These are phyloP conservation scores for Heliconius congener DNA, from an alignment of 1,140 invertebrate species.

Conservation along the genomic window DNA sequence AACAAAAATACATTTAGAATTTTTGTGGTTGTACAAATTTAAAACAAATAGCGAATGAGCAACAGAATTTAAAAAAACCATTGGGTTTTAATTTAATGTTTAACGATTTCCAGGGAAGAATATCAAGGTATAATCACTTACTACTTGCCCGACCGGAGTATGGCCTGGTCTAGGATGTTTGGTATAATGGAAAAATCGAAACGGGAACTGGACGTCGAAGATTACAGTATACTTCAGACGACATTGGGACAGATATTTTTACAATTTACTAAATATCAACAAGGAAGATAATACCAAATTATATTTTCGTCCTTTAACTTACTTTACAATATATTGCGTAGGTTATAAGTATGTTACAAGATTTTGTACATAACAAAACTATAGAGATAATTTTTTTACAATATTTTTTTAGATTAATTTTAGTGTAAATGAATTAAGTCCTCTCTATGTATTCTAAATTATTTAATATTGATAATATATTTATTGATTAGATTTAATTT, in stretches of 20 bases:
- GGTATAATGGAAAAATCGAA: conserved; percentile 87
- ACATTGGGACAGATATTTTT: conserved; percentile 90
- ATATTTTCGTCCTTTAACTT: neutral
- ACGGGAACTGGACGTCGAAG: conserved; percentile 85
- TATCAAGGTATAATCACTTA: conserved; percentile 89
- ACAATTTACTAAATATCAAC: conserved; percentile 79
- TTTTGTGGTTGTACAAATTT: too few relatives aligned
- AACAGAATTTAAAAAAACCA: neutral
- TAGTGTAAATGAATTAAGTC: neutral
- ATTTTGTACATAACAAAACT: neutral
- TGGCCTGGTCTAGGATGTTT: conserved; percentile 89
- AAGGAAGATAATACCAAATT: neutral
- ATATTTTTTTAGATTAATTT: conserved; percentile 7
- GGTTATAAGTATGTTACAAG: neutral
- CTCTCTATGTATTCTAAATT: neutral
- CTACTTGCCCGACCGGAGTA: conserved; percentile 83
- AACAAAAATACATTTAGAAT: too few relatives aligned
- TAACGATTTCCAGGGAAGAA: conserved; percentile 83
- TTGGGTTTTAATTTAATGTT: neutral
- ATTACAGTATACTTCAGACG: conserved; percentile 92
- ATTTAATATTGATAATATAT: neutral
- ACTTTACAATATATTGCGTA: neutral
- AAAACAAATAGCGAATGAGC: too few relatives aligned
- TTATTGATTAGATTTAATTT: neutral
- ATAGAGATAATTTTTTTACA: neutral